Conservation (phyloP, 1,140 invertebrate species). For the Batillaria attramentaria region DNA sequence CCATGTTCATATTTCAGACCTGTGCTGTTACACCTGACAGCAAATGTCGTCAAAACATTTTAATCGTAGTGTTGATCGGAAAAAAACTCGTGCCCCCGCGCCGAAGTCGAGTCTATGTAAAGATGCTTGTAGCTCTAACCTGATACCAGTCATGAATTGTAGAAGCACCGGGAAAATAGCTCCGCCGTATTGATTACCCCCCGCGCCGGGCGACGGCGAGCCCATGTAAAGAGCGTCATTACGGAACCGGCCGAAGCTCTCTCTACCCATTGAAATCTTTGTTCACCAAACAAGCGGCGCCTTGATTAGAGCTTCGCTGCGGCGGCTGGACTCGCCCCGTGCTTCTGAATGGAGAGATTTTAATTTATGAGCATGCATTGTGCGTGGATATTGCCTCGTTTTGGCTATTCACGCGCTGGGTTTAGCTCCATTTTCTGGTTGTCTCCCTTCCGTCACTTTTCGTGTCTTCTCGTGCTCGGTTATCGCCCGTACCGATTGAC, state of each 20-base stretch:
- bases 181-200: too few species aligned
- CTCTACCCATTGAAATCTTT: slow-evolving; percentile 12
- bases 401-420: slow-evolving; percentile 13
- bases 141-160: slow-evolving; percentile 7
- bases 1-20: too few species aligned
- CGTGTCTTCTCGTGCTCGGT: background rate
- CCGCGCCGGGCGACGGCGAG: too few species aligned
- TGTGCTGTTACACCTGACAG: too few species aligned
- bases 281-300: slow-evolving; percentile 7
- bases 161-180: too few species aligned
- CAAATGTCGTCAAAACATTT: too few species aligned
- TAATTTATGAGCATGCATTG: slow-evolving; percentile 21
- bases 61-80: too few species aligned
- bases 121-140: background rate
- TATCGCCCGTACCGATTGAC: background rate
- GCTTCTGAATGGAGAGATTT: slow-evolving; percentile 22
- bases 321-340: background rate
- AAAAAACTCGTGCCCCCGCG: too few species aligned
- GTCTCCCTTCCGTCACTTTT: background rate
- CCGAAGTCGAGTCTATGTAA: background rate
- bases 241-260: background rate
- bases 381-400: slow-evolving; percentile 20
- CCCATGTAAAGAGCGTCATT: slow-evolving; percentile 5
- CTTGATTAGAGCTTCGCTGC: background rate
- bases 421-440: slow-evolving; percentile 6